Percentiles rank a stretch among this genome's conserved stretches.
Conservation (phyloP, 2,113 vertebrate species). For the Amphiprion ocellaris region DNA sequence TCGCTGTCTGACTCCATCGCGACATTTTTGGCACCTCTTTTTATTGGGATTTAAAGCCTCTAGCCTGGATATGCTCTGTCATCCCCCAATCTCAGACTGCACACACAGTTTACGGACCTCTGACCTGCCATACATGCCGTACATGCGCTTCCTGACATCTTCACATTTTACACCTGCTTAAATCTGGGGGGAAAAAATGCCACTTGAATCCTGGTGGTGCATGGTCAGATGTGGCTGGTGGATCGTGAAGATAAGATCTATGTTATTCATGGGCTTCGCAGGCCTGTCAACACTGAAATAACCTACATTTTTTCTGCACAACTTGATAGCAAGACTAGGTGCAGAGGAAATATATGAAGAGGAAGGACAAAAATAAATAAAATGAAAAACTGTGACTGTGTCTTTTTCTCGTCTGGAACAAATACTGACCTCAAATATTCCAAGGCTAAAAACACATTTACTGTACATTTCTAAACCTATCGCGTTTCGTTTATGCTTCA, state of each 20-base stretch:
- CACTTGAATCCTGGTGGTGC: slow-evolving; percentile 33
- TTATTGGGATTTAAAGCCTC: slow-evolving; percentile 52
- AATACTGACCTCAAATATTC: slow-evolving; percentile 6
- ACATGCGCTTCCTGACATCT: slow-evolving; percentile 43
- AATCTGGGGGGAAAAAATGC: slow-evolving; percentile 53
- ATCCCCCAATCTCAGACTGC: slow-evolving; percentile 27
- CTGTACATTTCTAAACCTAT: slow-evolving; percentile 2
- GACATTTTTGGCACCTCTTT: slow-evolving; percentile 24
- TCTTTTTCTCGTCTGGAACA: slow-evolving; percentile 3
- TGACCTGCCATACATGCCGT: slow-evolving; percentile 40
- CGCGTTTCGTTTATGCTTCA: slow-evolving; percentile 7
- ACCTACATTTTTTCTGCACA: slow-evolving; percentile 21
- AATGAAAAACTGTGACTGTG: not conserved
- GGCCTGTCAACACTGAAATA: slow-evolving; percentile 44
- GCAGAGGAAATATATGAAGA: slow-evolving; percentile 7
- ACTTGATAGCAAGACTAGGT: slow-evolving; percentile 30
- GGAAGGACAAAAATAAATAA: not conserved
- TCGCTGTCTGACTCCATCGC: slow-evolving; percentile 7
- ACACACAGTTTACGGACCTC: slow-evolving; percentile 48
- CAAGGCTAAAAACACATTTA: not conserved
- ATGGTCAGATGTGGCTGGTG: slow-evolving; percentile 37
- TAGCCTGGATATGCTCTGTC: slow-evolving; percentile 39
- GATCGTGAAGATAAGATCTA: slow-evolving; percentile 60
- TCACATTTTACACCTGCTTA: slow-evolving; percentile 43
- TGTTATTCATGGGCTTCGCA: slow-evolving; percentile 59